Base-by-base conservation (phyloP, 2,888 invertebrate genomes). In the Troides aeacus region DNA sequence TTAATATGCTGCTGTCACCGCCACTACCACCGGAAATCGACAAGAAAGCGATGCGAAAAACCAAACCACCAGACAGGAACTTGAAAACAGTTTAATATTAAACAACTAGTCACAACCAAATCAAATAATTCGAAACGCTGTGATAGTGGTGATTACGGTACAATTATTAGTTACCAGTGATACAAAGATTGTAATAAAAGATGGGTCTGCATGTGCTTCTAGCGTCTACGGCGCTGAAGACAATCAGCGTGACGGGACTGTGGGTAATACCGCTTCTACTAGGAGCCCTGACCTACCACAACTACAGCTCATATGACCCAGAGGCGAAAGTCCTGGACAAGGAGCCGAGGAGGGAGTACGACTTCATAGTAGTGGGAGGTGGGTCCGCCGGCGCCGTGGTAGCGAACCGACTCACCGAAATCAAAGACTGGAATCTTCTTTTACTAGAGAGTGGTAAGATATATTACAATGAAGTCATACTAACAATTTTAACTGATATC, bases 321-420 rank as follows among this genome's bases (percentile, higher is more conserved):
- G 97, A 97, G 85, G 95, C 96, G 3, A 94, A 94, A 64, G 95
- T 96, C 0, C 90, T 95, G 72, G 95, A 97, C 79, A 95, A 94
- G 73, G 94, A 95, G 71, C 94, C 94, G 39, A 88, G 96, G 18
- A 91, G 92, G n/a, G 96, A 97, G 80, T 97, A 97, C 82, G 97
- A 97, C 82, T 97, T 97, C 80, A 93, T 97, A 39, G 94, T 97
- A 1, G 93, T 97, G 6, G 97, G 97, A 4, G 97, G 96, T 2
- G 98, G 98, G 0, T 97, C 97, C 0, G 98, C 98, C 0, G 98
- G 98, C 0, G 97, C 97, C 0, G 98, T 98, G 1, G 94, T 98
- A 1, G 97, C 98, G 12, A 97, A 94, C 81, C 93, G 98, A 23
- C 87, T 97, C 62, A 95, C 96, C 21, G 97, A 97, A 85, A 90